These are phyloP conservation scores for Danio rerio DNA, from an alignment of 2,113 vertebrate species.

Conservation along the genomic window GRCz12tu NC_133198.1:50060501-50061000, in stretches of 20 bases:
- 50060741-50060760: background rate
- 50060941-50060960: background rate
- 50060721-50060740: too few relatives aligned
- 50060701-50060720: too few relatives aligned
- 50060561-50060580: too few relatives aligned
- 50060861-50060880: too few relatives aligned
- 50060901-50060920: background rate
- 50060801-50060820: background rate
- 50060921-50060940: conserved; percentile 9
- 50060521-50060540: too few relatives aligned
- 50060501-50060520: background rate
- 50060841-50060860: too few relatives aligned
- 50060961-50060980: too few relatives aligned
- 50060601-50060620: background rate
- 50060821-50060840: background rate
- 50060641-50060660: background rate
- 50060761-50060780: background rate
- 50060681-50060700: too few relatives aligned
- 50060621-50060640: conserved; percentile 28
- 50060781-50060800: conserved; percentile 16
- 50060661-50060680: too few relatives aligned
- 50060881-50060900: background rate
- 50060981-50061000: too few relatives aligned
- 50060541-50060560: too few relatives aligned
- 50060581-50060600: background rate